Evolutionary conservation across 2,888 invertebrate genomes (phyloP), one percentile per base, ranked within the genome.

Genomic region (Cenopis cana): DNA sequence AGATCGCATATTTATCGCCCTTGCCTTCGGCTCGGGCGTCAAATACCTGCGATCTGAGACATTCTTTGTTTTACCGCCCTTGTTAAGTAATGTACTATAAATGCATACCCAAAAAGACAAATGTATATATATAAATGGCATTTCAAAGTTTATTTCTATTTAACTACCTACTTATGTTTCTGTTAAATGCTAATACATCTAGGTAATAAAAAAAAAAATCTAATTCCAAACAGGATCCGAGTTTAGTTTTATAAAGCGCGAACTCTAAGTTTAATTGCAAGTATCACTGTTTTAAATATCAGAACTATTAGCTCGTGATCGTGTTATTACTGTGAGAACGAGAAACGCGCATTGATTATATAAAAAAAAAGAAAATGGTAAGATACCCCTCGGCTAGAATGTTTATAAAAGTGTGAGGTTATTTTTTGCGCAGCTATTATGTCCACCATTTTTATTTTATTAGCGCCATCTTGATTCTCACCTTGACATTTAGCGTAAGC

Each of bases 401-500:
- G 65, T 24, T 65, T 54, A 68, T 61, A 68, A 66, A 66, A 60
- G 70, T 59, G 67, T 18, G 67, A 66, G 54, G 64, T 61, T n/a
- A 18, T 68, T 68, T 60, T 56, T 50, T 41, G 72, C 57, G 67
- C 24, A n/a, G 33, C 73, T 60, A 75, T 77, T 80, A 81, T 61
- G 74, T 74, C 76, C 74, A 76, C 77, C 79, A 81, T 82, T 79
- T 82, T 81, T 79, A 73, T 82, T 85, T 66, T 81, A 77, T 81
- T 78, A 84, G 78, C 81, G 83, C 83, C 84, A 85, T 85, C 80
- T 82, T 77, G 69, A 36, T 76, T 74, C 62, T 89, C 78, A 81
- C 91, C 91, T 91, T 91, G 91, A 90, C 91, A 89, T 91, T 91
- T 90, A 82, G 73, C 76, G 74, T 67, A 60, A 56, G 76, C 78